Conservation (phyloP, 2,113 vertebrate species). For the Myotis davidii region DNA sequence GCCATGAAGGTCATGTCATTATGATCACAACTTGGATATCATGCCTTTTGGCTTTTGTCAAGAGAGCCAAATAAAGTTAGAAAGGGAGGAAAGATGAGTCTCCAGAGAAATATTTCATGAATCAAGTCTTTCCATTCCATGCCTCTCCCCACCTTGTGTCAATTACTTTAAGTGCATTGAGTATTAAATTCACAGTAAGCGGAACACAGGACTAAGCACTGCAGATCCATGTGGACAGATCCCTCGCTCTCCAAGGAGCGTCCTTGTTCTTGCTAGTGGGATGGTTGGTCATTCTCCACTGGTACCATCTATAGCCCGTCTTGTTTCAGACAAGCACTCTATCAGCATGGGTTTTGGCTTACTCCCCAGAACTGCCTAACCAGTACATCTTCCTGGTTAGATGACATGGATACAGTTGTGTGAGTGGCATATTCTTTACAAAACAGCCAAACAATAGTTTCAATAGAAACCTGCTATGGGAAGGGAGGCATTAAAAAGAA, state of each 20-base stretch:
- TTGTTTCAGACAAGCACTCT: background rate
- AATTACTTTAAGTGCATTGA: background rate
- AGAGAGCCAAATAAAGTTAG: slow-evolving; percentile 38
- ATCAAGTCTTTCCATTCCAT: background rate
- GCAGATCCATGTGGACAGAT: background rate
- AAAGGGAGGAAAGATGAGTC: background rate
- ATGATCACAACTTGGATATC: background rate
- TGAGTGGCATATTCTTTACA: background rate
- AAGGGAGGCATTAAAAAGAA: background rate
- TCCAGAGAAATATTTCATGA: background rate
- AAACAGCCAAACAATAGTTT: background rate
- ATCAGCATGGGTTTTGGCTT: background rate
- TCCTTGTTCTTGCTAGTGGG: background rate
- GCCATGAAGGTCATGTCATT: slow-evolving; percentile 9
- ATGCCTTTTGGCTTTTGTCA: slow-evolving; percentile 19
- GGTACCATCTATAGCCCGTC: background rate
- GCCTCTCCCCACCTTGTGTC: background rate
- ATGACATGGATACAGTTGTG: background rate
- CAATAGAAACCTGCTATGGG: background rate
- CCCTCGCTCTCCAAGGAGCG: background rate
- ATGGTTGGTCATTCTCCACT: background rate
- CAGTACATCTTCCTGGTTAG: background rate
- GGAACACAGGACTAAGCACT: background rate
- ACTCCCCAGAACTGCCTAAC: background rate
- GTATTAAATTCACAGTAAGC: background rate